Evolutionary conservation across 2,888 invertebrate genomes (phyloP).

Genomic region (Aporophyla nigra): DNA sequence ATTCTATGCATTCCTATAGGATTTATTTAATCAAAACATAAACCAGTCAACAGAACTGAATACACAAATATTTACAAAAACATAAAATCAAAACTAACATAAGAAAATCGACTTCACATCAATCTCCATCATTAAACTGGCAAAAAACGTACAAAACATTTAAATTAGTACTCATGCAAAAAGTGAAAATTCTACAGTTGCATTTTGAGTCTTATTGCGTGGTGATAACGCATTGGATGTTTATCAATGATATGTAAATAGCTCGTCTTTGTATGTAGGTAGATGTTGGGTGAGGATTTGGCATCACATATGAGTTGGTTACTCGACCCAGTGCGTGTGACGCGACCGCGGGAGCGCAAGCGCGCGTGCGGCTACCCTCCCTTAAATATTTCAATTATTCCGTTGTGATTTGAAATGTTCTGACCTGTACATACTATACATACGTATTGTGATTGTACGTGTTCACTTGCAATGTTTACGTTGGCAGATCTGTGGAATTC

Average conservation of each 20-base stretch:
- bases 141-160: constrained; percentile 53
- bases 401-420: constrained; percentile 50
- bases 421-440: constrained; percentile 21
- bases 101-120: constrained; percentile 55
- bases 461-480: constrained; percentile 63
- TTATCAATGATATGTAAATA: constrained; percentile 67
- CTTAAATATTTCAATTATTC: constrained; percentile 41
- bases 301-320: constrained; percentile 53
- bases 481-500: constrained; percentile 69
- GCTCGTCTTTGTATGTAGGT: constrained; percentile 49
- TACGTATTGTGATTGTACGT: constrained; percentile 59
- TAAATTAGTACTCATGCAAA: constrained; percentile 46
- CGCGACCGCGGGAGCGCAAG: constrained; percentile 45
- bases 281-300: constrained; percentile 61
- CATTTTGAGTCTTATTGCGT: constrained; percentile 60
- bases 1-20: constrained; percentile 7
- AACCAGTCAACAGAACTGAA: not conserved
- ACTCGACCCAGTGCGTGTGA: constrained; percentile 58
- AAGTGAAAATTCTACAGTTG: constrained; percentile 32
- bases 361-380: constrained; percentile 45
- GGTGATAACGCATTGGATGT: constrained; percentile 48
- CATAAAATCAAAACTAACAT: constrained; percentile 27
- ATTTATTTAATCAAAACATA: constrained; percentile 35
- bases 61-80: constrained; percentile 40
- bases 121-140: constrained; percentile 51